Evolutionary conservation across 2,888 invertebrate genomes (phyloP), one percentile per base, ranked within the genome.

Genomic region (Pheosia tremula): DNA sequence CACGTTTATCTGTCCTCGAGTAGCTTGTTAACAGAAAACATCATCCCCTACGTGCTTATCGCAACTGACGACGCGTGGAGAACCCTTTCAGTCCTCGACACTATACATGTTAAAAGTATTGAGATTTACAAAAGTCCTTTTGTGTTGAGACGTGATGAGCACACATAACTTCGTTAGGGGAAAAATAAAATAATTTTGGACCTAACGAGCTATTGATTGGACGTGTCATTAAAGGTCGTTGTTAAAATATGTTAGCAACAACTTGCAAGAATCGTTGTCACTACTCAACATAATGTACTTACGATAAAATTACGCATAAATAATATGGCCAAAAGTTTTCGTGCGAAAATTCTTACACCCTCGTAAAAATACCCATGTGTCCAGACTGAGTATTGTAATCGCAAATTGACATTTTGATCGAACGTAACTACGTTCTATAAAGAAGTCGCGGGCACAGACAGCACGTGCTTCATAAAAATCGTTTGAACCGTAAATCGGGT

Each of bases 11-110:
- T 81, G 71, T 69, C 71, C 77, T 77, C 78, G 78, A 78, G 75
- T 73, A 72, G 71, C 77, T 74, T 77, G 78, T 76, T 79, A 78
- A 72, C 79, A 78, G 76, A 77, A 82, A 84, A 86, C 87, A 88
- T 86, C 82, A 79, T 73, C 76, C 76, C 78, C 78, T 83, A 83
- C 84, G 82, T 87, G 84, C 89, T 89, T 89, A 90, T 90, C 89
- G 75, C 77, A 79, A 75, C 71, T 79, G 66, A 72, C 79, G 79
- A 81, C 74, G 83, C 80, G 79, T 84, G 80, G 79, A 81, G 77
- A 87, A 87, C 78, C 82, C 82, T 87, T 87, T 88, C 81, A 82
- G 84, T 77, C 78, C 82, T 82, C 81, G 81, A 80, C 83, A 83
- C 84, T 83, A 83, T 83, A 86, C 83, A 83, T 84, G 85, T 83